Evolutionary conservation across 2,888 invertebrate genomes (phyloP), one percentile per base, ranked within the genome.

Genomic region (Gisinianus flammeolus): DNA sequence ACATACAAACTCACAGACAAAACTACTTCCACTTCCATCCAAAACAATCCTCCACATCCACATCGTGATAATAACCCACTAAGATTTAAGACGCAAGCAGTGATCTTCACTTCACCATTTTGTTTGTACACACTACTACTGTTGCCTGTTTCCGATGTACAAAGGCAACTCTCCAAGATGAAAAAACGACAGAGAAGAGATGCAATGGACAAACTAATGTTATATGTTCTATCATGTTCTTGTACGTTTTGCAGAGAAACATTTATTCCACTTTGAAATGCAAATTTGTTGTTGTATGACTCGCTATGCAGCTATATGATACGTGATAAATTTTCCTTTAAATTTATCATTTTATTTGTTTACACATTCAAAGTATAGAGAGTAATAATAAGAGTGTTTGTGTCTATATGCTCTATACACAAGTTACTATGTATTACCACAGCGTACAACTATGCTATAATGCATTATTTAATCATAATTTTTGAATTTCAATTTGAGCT

Each of bases 201-300:
- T 44, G 8, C 19, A 44, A 44, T 44, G 44, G 44, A 44, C 44
- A 44, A 44, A 16, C 12, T 16, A 2, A 44, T 44, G 19, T 44
- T 44, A 44, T 19, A 44, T 44, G 19, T 44, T 44, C 12, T 44
- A 16, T 44, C 3, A 44, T 44, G 44, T 44, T 44, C 19, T 44
- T 44, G 44, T 44, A 44, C 44, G 19, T 44, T 44, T 44, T 44
- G 44, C 19, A 28, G 26, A 62, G 62, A 24, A 26, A 19, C 26
- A 26, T 62, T 62, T 26, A 70, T 52, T 70, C 54, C 52, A 52
- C 54, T 70, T 70, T 70, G 26, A 54, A 70, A 70, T 54, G 70
- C 52, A 70, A 70, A 70, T 70, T 69, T 44, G 24, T 58, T 58
- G n/a, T 1, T 44, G 5, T 44, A 16, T 44, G 44, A 44, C 44